Conservation (phyloP, 2,797 vertebrate genomes). For the Florisuga fusca region DNA sequence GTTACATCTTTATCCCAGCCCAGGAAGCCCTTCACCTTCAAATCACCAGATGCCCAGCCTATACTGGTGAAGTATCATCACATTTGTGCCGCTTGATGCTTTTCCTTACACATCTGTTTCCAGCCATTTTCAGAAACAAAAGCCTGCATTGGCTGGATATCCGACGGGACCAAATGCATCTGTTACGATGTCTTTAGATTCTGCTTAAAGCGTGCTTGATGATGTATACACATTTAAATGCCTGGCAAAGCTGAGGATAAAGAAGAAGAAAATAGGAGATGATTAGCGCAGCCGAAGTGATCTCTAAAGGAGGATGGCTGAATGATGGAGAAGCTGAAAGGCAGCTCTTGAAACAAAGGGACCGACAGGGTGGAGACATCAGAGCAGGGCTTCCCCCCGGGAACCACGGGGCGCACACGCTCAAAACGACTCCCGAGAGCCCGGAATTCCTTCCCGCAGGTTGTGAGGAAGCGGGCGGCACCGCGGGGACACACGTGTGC, state of each 20-base stretch:
- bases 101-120: neutral
- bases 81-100: neutral
- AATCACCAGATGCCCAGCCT: neutral
- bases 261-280: neutral
- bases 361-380: neutral
- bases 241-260: neutral
- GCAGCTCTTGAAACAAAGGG: neutral
- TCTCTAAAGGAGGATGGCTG: neutral
- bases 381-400: fast-evolving
- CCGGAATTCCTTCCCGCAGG: neutral
- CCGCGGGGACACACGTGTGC: fast-evolving
- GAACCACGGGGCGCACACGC: neutral
- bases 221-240: fast-evolving
- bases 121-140: neutral
- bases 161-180: neutral
- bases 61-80: neutral
- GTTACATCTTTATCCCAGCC: neutral
- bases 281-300: neutral
- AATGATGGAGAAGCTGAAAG: neutral
- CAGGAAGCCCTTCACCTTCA: conserved; percentile 23
- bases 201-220: neutral
- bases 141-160: neutral
- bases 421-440: neutral
- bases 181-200: neutral
- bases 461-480: fast-evolving